A percentile compares a stretch with the other conserved stretches of the same genome.
Evolutionary conservation across 2,797 vertebrate genomes (phyloP).

Genomic region (Melanotaenia parkinsoni): DNA sequence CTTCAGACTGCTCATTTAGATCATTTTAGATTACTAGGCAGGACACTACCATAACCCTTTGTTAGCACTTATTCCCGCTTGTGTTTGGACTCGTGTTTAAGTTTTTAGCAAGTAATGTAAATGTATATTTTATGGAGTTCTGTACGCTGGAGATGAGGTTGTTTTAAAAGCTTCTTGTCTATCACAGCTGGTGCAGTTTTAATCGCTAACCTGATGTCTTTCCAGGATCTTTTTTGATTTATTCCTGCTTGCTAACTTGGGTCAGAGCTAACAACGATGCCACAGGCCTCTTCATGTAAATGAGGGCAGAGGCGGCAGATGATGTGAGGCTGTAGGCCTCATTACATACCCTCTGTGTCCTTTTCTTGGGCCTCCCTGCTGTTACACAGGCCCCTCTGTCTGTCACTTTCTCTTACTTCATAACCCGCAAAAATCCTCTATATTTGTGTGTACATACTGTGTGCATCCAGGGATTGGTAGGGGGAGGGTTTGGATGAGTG

Average conservation of each 20-base stretch:
- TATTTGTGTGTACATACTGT: conserved; percentile 59
- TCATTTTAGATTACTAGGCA: conserved; percentile 54
- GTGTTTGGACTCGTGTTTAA: conserved; percentile 43
- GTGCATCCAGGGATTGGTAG: conserved; percentile 49
- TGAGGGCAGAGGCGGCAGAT: conserved; percentile 41
- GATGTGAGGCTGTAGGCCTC: conserved; percentile 45
- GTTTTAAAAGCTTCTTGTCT: conserved; percentile 16
- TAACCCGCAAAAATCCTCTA: conserved; percentile 58
- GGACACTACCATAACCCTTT: conserved; percentile 48
- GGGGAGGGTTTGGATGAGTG: conserved; percentile 28
- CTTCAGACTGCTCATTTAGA: conserved; percentile 65
- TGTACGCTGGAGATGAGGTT: conserved; percentile 25
- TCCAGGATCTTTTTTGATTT: not conserved
- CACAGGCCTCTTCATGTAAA: conserved; percentile 19
- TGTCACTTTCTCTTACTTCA: conserved; percentile 73
- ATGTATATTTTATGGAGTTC: conserved; percentile 35
- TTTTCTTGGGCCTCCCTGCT: conserved; percentile 63
- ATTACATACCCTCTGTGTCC: conserved; percentile 56
- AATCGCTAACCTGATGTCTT: not conserved
- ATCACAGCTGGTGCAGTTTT: not conserved
- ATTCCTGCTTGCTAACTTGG: not conserved
- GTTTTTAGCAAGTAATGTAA: conserved; percentile 35
- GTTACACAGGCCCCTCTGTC: conserved; percentile 73
- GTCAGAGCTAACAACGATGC: conserved; percentile 5
- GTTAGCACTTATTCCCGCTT: conserved; percentile 35